Percentiles rank a stretch among this genome's conserved stretches.
phyloP scores from a whole-genome alignment of 2,797 vertebrate species.

The Clarias laeviceps region DNA sequence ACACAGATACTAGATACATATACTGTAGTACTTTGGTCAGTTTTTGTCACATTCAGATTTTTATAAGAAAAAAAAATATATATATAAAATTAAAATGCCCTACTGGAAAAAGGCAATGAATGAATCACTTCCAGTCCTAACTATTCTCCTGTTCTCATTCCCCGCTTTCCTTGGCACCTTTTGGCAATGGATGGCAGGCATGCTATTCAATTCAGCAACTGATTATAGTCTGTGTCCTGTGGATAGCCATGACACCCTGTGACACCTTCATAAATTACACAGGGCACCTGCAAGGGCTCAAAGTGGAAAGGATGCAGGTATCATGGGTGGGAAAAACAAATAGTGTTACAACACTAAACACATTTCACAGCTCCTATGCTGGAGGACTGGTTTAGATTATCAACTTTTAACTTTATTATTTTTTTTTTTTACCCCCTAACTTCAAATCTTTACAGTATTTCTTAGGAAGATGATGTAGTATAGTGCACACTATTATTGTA shows the following conservation, averaged over 20 bases:
- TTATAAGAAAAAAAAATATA: background rate
- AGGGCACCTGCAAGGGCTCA: conserved; percentile 55
- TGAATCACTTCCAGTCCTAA: background rate
- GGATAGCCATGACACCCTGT: conserved; percentile 58
- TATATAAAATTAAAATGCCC: background rate
- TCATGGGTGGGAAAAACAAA: conserved; percentile 27
- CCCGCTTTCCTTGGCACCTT: background rate
- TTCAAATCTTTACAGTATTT: conserved; percentile 41
- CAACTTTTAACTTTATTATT: background rate
- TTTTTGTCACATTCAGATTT: background rate
- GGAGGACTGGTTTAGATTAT: background rate
- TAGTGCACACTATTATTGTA: conserved; percentile 15
- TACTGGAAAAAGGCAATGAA: background rate
- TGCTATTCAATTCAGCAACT: background rate
- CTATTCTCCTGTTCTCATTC: conserved; percentile 1
- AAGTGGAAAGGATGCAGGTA: conserved; percentile 7
- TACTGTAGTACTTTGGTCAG: background rate
- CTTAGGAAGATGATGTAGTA: conserved; percentile 32
- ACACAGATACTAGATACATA: no score
- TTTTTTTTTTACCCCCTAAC: no score
- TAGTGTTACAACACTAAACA: conserved; percentile 37
- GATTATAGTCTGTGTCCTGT: conserved; percentile 27
- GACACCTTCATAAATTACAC: conserved; percentile 60
- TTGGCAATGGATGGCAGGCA: conserved; percentile 37
- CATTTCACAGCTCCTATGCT: conserved; percentile 23